Conservation (phyloP, 1,140 invertebrate species). For the Wiebesia pumilae region DNA sequence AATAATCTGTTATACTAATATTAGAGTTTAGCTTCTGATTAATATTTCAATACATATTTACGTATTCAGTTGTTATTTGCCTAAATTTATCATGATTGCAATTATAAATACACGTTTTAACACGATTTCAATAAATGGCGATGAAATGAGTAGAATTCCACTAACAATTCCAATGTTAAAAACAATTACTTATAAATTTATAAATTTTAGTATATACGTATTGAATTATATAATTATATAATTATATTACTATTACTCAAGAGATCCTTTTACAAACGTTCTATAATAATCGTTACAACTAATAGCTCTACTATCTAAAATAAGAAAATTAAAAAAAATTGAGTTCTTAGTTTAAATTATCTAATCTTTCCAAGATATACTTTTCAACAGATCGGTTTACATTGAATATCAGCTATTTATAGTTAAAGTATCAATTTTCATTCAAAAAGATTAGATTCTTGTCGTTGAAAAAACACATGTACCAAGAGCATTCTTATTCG, state of each 20-base stretch:
- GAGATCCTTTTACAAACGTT: background rate
- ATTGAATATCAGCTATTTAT: background rate
- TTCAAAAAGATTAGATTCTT: background rate
- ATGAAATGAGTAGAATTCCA: no score
- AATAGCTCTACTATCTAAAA: conserved; percentile 5
- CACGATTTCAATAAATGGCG: no score
- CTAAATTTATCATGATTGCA: no score
- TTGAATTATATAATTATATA: no score
- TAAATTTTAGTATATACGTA: no score
- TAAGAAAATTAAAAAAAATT: background rate
- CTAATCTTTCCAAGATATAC: background rate
- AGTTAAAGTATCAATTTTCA: conserved; percentile 13
- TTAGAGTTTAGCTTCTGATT: no score
- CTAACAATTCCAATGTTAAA: no score
- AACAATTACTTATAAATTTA: no score
- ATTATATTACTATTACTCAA: background rate
- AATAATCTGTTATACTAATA: no score
- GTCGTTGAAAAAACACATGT: background rate
- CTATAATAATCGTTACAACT: background rate
- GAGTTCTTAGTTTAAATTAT: background rate
- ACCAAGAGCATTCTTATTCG: background rate
- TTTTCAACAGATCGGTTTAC: background rate
- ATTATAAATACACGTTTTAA: no score
- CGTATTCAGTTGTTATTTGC: no score
- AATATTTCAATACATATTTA: no score